Evolutionary conservation across 1,140 invertebrate genomes (phyloP).

Genomic region (Acromyrmex heyeri): DNA sequence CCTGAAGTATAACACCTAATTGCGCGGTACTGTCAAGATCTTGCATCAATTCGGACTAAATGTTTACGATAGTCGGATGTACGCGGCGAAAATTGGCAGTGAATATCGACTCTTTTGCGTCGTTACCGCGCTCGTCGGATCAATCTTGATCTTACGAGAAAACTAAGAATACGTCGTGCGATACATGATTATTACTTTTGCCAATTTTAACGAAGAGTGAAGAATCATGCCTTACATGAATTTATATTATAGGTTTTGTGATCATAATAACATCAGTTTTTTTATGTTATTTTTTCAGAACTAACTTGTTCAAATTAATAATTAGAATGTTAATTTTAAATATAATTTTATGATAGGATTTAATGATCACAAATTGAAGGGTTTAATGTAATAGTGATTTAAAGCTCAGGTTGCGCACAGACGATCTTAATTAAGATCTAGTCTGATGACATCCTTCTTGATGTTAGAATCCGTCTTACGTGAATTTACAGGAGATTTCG

Average conservation of each 20-base stretch:
- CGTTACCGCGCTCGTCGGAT: slow-evolving; percentile 9
- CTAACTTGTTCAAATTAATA: not conserved
- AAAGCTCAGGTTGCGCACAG: not conserved
- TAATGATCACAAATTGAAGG: not conserved
- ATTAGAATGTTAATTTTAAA: not conserved
- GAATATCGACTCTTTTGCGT: slow-evolving; percentile 54
- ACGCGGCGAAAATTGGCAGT: slow-evolving; percentile 59
- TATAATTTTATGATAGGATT: not conserved
- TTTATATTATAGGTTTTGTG: not conserved
- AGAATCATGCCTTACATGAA: not conserved
- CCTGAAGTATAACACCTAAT: slow-evolving; percentile 4
- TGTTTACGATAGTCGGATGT: slow-evolving; percentile 27
- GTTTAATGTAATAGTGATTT: not conserved
- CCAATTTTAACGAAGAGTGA: not conserved
- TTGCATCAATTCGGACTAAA: slow-evolving; percentile 45
- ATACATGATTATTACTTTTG: not conserved
- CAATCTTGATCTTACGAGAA: slow-evolving; percentile 37
- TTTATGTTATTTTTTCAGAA: not conserved
- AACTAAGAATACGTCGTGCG: slow-evolving; percentile 4
- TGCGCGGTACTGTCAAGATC: slow-evolving; percentile 35
- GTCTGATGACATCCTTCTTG: not conserved
- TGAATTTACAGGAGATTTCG: no score
- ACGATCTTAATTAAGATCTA: not conserved
- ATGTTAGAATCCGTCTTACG: not conserved
- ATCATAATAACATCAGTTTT: not conserved